Conservation (phyloP, 1,140 invertebrate genomes). For the Drosophila serrata region DNA sequence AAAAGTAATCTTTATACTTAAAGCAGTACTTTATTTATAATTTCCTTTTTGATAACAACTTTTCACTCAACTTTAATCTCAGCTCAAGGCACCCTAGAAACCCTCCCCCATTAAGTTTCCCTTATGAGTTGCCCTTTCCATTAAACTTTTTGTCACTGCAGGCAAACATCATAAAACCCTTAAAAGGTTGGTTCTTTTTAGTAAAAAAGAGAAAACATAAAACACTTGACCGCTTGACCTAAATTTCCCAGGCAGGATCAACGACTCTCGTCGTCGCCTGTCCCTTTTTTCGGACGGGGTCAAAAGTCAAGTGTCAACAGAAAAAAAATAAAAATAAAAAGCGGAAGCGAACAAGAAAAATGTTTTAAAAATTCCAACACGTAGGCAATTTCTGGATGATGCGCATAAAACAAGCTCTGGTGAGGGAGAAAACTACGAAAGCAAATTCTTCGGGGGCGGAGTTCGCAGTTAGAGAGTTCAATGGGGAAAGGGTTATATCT, state of each 20-base stretch:
- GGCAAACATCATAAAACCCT: slow-evolving; percentile 68
- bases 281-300: slow-evolving; percentile 39
- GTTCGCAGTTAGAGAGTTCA: slow-evolving; percentile 2
- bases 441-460: slow-evolving; percentile 17
- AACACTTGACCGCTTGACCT: slow-evolving; percentile 78
- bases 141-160: slow-evolving; percentile 48
- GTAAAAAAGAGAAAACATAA: slow-evolving; percentile 40
- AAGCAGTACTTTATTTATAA: not conserved
- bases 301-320: slow-evolving; percentile 68
- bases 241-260: slow-evolving; percentile 71
- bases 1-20: not conserved
- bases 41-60: not conserved
- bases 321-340: slow-evolving; percentile 31
- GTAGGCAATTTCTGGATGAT: slow-evolving; percentile 76
- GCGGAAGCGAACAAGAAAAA: slow-evolving; percentile 57
- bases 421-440: slow-evolving; percentile 36
- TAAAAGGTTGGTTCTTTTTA: slow-evolving; percentile 34
- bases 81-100: too few relatives aligned
- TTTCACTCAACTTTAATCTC: slow-evolving; percentile 17
- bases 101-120: not conserved
- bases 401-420: slow-evolving; percentile 70
- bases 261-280: slow-evolving; percentile 43
- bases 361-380: slow-evolving; percentile 82
- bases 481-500: slow-evolving; percentile 45
- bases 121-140: not conserved